Base-by-base conservation (phyloP, 2,113 vertebrate genomes). In the Cryptotis parvus region DNA sequence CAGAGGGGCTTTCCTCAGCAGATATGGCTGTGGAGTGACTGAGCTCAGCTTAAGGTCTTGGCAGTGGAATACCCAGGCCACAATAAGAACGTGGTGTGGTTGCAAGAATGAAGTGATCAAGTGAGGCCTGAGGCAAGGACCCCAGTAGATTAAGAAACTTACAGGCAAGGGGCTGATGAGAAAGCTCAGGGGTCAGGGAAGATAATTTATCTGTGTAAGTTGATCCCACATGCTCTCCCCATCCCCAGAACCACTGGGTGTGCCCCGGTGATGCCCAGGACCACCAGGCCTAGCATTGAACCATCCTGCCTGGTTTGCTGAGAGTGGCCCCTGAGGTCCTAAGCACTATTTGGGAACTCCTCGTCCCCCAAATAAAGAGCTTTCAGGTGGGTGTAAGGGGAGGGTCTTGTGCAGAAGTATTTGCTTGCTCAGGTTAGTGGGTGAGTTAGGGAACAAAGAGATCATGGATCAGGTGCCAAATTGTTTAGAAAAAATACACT, bases 401-500 rank as follows among this genome's bases (percentile, higher is more conserved):
- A 4, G 9, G 81, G 31, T 11, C 16, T 68, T 41, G 55, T 7
- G 6, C 22, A 35, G 35, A 84, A 27, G 9, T 29, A 7, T 33
- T 12, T 79, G 43, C 29, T 70, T 84, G 77, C 27, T 73, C 26
- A 1, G 49, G 49, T 85, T 11, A 78, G 52, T 26, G 24, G 33
- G 58, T 35, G 39, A 39, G 31, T 78, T 43, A 3, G 45, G 77
- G 4, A 76, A 77, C 33, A 31, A 4, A 41, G 74, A 72, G n/a
- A 65, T 35, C 29, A 41, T 22, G 27, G n/a, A 65, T 39, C 39
- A 24, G 81, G 7, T 33, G 43, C 39, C 55, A 65, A 91, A 29
- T 3, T 35, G 24, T 33, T 91, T 85, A 70, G 84, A 11, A 87
- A 93, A n/a, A 94, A 87, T 8, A 43, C 0, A 43, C 26, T 63